Conservation (phyloP, 2,113 vertebrate genomes). For the Gopherus evgoodei region DNA sequence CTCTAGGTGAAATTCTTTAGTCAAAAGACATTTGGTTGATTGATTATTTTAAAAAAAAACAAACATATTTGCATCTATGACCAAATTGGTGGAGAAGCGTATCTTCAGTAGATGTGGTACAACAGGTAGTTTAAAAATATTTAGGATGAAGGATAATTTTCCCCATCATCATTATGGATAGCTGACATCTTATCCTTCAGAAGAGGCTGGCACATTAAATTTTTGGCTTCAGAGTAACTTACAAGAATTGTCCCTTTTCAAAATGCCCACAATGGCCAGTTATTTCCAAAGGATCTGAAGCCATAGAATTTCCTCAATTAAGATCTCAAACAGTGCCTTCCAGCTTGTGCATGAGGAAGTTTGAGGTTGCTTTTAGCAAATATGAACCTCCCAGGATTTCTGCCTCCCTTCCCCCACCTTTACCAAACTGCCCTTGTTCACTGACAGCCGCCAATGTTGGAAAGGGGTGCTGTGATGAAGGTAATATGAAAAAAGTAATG, state of each 20-base stretch:
- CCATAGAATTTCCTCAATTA: background rate
- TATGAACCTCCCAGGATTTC: background rate
- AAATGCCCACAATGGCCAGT: background rate
- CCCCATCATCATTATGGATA: background rate
- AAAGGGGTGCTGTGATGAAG: background rate
- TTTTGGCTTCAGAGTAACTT: background rate
- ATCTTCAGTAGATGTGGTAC: background rate
- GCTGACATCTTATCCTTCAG: background rate
- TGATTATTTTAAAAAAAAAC: background rate
- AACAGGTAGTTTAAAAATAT: background rate
- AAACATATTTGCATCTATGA: background rate
- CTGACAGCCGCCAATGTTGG: background rate
- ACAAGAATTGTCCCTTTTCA: background rate
- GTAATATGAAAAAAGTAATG: background rate
- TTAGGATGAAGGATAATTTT: background rate
- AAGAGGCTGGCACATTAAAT: background rate
- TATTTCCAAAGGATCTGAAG: background rate
- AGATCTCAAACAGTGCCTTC: background rate
- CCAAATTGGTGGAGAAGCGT: background rate
- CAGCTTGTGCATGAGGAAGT: background rate
- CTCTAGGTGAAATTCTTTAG: no score
- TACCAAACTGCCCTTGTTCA: rapidly evolving
- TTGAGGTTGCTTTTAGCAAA: background rate
- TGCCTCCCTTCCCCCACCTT: background rate
- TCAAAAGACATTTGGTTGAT: no score